phyloP scores from a whole-genome alignment of 1,140 invertebrate species.

The Helicoverpa armigera region DNA sequence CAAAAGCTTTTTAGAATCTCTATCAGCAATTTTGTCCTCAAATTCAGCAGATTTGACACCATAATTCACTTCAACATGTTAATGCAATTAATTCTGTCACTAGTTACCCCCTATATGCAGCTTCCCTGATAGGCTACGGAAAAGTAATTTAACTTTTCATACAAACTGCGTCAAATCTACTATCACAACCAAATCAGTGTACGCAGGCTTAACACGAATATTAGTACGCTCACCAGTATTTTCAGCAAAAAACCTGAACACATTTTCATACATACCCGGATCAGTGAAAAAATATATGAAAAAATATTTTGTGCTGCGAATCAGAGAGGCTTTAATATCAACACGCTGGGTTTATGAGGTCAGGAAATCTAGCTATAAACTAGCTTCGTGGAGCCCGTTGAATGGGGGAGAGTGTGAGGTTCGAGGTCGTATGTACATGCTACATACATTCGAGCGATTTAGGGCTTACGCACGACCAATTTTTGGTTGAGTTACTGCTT shows the following conservation, averaged over 20 bases:
- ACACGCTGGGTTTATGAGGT: constrained; percentile 39
- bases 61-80: not conserved
- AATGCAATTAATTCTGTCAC: too few relatives aligned
- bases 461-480: constrained; percentile 23
- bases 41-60: too few relatives aligned
- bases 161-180: not conserved
- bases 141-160: constrained; percentile 22
- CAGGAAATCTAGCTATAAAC: constrained; percentile 41
- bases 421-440: constrained; percentile 5
- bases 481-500: constrained; percentile 26
- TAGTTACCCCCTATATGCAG: too few relatives aligned
- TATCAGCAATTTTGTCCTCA: too few relatives aligned
- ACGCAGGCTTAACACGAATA: constrained; percentile 16
- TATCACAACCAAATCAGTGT: constrained; percentile 16
- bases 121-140: too few relatives aligned
- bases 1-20: too few relatives aligned
- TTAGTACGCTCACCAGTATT: not conserved
- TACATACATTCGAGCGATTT: not conserved
- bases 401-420: constrained; percentile 1
- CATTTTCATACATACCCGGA: constrained; percentile 11
- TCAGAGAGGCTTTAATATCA: constrained; percentile 40
- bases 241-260: constrained; percentile 21
- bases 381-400: not conserved
- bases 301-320: constrained; percentile 35
- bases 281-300: constrained; percentile 39